Conservation (phyloP, 1,140 invertebrate genomes). For the Tetramorium alpestre region DNA sequence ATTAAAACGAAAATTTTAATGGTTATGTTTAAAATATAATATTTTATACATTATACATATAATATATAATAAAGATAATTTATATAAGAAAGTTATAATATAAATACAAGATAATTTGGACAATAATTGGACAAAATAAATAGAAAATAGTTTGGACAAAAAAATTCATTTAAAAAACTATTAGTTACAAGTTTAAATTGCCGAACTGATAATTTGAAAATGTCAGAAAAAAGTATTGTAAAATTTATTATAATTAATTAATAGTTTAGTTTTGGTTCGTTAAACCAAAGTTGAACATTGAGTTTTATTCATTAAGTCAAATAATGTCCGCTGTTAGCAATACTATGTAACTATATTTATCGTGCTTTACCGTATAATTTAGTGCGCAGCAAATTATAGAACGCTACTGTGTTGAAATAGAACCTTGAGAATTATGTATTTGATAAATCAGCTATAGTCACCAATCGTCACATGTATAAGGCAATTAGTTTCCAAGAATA, state of each 20-base stretch:
- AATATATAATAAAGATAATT: background rate
- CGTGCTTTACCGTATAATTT: slow-evolving; percentile 38
- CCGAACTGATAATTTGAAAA: background rate
- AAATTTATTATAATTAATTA: too few species aligned
- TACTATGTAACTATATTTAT: slow-evolving; percentile 10
- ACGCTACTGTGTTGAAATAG: slow-evolving; percentile 57
- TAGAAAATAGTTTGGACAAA: background rate
- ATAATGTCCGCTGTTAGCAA: slow-evolving; percentile 40
- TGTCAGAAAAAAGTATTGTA: background rate
- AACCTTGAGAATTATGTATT: slow-evolving; percentile 21
- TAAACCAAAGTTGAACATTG: background rate
- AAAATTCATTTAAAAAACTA: background rate
- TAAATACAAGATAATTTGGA: background rate
- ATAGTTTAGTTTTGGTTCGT: too few species aligned
- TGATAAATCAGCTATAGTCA: background rate
- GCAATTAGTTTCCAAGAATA: background rate
- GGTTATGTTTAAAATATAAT: background rate
- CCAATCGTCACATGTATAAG: background rate
- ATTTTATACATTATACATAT: background rate
- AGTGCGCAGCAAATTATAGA: slow-evolving; percentile 23
- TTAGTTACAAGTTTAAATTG: background rate
- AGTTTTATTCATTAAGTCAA: slow-evolving; percentile 48
- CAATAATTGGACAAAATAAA: too few species aligned
- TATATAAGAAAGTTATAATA: background rate
- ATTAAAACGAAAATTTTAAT: background rate